Conservation (phyloP, 2,797 vertebrate genomes). For the Serranus cabrilla region DNA sequence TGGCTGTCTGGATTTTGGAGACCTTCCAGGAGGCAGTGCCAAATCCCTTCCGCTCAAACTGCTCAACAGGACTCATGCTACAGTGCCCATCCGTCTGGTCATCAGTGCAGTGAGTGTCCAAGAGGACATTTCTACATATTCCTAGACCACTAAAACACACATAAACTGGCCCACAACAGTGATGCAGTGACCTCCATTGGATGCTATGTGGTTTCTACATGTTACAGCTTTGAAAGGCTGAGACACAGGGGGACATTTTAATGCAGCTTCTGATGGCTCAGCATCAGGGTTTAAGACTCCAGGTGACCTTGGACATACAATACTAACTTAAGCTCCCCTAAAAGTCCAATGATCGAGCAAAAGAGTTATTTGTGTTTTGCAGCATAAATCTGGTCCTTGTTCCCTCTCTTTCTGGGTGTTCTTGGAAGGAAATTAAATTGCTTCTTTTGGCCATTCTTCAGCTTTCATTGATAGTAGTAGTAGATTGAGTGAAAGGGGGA, state of each 20-base stretch:
- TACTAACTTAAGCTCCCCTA: too few relatives aligned
- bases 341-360: not conserved
- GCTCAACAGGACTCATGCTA: slow-evolving; percentile 91
- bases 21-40: slow-evolving; percentile 88
- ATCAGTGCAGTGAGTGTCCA: slow-evolving; percentile 96
- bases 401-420: not conserved
- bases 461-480: too few relatives aligned
- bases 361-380: not conserved
- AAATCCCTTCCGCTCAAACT: slow-evolving; percentile 93
- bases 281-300: not conserved
- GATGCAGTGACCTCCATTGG: slow-evolving; percentile 29
- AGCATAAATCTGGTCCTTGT: not conserved
- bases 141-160: not conserved
- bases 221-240: not conserved
- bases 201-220: not conserved
- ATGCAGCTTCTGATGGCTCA: not conserved
- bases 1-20: slow-evolving; percentile 93
- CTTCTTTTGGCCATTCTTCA: too few relatives aligned
- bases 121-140: not conserved
- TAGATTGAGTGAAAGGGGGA: too few relatives aligned
- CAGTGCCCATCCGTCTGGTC: slow-evolving; percentile 92
- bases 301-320: not conserved
- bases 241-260: not conserved
- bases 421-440: not conserved
- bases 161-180: not conserved